Evolutionary conservation across 2,113 vertebrate species (phyloP), one percentile per base, ranked within the genome.

Genomic region (Aspiorhynchus laticeps): DNA sequence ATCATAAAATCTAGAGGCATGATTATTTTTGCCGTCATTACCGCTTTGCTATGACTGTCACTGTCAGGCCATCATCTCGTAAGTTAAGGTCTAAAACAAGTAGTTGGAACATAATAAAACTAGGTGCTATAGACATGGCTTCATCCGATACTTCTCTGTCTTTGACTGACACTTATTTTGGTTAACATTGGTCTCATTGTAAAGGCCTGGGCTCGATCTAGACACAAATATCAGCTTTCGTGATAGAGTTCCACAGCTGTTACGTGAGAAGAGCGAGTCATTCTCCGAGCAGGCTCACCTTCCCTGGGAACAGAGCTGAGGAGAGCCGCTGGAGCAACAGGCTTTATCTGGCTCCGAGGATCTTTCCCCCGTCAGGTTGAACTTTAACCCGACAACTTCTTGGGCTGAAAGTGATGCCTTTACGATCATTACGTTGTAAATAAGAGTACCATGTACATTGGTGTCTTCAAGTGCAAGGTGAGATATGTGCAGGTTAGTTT

Each of bases 131-230:
- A 83, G 80, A 46, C 63, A 28, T 51, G 78, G 59, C 86, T 87
- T 71, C 83, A 89, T 87, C 75, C 65, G 86, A 89, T 90, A 80
- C 28, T 36, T 63, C 38, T 74, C 75, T 43, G 84, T 61, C 81
- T 87, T 84, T 86, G 88, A 88, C 80, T 86, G 88, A 88, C 88
- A 88, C 88, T 86, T 88, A 36, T 90, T 86, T 78, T 88, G 88
- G 71, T 90, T 86, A 84, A 90, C 88, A 90, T 80, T 88, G 88
- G 88, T 85, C 84, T 88, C 88, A 86, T 90, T 90, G 88, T 90
- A 48, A 14, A 43, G 53, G 73, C 48, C 48, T 24, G 73, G 86
- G 21, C 73, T 74, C 21, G 81, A 84, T 74, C 69, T 71, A 74
- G 81, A 73, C 80, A 80, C 84, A 51, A 82, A 71, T 83, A 84